Base-by-base conservation (phyloP, 2,797 vertebrate species). In the Paguma larvata region DNA sequence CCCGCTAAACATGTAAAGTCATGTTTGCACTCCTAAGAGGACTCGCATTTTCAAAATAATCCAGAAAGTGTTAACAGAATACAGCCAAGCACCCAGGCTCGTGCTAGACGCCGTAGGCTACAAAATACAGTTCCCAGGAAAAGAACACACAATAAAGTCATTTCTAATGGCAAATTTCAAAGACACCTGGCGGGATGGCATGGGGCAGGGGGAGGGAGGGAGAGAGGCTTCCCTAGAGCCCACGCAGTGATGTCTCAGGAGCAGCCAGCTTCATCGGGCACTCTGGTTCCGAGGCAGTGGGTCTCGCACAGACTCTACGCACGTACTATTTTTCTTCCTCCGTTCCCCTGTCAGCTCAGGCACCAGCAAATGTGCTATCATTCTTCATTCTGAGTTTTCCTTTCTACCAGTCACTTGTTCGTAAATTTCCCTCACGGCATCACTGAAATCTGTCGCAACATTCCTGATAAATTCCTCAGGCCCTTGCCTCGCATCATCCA, bases 321-420 rank as follows among this genome's bases (percentile, higher is more conserved):
- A 90, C 48, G 38, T 1, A 21, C 67, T 80, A 46, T 93, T 93
- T 80, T 93, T 95, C 83, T 82, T 97, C 83, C 41, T 95, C 68
- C 41, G 82, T 48, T 82, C 62, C 30, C 53, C 59, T 82, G 53
- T 46, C 87, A 91, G 44, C 19, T 89, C 70, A 77, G 59, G 72
- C 32, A 92, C 84, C 48, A 87, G 68, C 10, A 86, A 92, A 94
- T 87, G 72, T 93, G 62, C 91, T 91, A 90, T 59, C 83, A 93
- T 91, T 97, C 86, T 91, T 97, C 79, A 95, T 92, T 91, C 65
- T 89, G 84, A 96, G 62, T 82, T 97, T 97, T 97, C 78, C 77
- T 93, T 97, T 93, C 56, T 79, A 41, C 32, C 65, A 78, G 38
- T 94, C 91, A 63, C 86, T 95, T 97, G 48, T 91, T 97, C 30